phyloP scores from a whole-genome alignment of 23 tunicate species.

The Halocynthia aurantium region DNA sequence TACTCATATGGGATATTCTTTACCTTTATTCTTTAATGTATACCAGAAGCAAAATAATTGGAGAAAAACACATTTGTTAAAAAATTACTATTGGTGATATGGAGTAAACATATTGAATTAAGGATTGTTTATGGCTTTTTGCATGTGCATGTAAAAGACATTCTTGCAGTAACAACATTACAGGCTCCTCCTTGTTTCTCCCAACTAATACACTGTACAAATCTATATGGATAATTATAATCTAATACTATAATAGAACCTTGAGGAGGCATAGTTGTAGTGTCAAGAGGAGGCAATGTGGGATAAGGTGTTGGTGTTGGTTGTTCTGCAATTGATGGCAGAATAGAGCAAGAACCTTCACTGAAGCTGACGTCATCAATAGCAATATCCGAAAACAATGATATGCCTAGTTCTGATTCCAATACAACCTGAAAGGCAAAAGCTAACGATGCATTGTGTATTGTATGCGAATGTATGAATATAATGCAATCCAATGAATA shows the following conservation, averaged over 20 bases:
- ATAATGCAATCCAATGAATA: background rate
- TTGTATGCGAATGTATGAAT: background rate
- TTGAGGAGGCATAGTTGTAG: background rate
- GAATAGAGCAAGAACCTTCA: slow-evolving; percentile 21
- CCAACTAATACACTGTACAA: too few species aligned
- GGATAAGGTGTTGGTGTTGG: slow-evolving; percentile 25
- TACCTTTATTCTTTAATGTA: too few species aligned
- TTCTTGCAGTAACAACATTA: too few species aligned
- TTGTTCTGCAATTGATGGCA: slow-evolving; percentile 56
- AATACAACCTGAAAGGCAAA: slow-evolving; percentile 30
- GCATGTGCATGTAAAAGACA: too few species aligned
- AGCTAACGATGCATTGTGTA: background rate
- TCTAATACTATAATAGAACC: background rate
- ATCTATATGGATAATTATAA: too few species aligned
- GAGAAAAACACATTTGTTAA: too few species aligned
- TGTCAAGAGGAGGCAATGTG: slow-evolving; percentile 6
- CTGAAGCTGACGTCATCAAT: slow-evolving; percentile 63
- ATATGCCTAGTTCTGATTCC: slow-evolving; percentile 40
- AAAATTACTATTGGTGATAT: too few species aligned
- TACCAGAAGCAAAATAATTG: too few species aligned
- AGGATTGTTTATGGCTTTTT: too few species aligned
- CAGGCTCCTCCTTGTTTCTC: too few species aligned
- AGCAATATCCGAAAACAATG: slow-evolving; percentile 41
- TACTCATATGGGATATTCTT: too few species aligned
- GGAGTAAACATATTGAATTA: too few species aligned